These are phyloP conservation scores for Nyctereutes procyonoides DNA, from an alignment of 2,113 vertebrate genomes.

Conservation along the genomic window DNA sequence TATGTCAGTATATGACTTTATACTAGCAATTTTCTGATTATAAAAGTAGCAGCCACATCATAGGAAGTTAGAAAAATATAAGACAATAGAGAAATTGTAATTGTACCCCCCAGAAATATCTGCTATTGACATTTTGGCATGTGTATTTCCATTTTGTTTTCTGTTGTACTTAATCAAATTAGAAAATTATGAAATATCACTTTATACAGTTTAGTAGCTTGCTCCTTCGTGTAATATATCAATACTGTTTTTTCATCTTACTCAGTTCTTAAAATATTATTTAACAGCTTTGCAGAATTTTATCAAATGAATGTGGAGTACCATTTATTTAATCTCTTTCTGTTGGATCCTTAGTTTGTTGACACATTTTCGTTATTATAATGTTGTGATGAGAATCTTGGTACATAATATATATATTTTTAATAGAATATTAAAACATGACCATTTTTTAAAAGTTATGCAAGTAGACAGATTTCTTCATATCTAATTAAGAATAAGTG, in stretches of 20 bases:
- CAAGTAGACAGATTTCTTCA: neutral
- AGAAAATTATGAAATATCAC: neutral
- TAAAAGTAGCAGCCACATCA: neutral
- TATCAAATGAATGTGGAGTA: neutral
- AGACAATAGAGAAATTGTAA: neutral
- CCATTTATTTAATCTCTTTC: neutral
- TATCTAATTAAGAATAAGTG: neutral
- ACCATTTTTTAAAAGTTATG: neutral
- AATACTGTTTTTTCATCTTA: neutral
- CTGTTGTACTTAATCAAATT: neutral
- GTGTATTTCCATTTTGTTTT: neutral
- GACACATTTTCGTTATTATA: neutral
- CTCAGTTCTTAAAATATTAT: neutral
- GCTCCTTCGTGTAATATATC: neutral
- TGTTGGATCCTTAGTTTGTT: neutral
- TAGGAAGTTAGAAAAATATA: slow-evolving; percentile 4
- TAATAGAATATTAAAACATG: neutral
- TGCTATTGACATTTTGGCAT: neutral
- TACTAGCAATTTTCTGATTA: neutral
- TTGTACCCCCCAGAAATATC: neutral
- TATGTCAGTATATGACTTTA: slow-evolving; percentile 8
- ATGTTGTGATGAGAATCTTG: neutral
- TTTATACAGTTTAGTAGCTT: neutral
- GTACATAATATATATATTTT: neutral
- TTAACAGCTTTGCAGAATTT: neutral